These are phyloP conservation scores for Nasonia vitripennis DNA, from an alignment of 1,140 invertebrate species.

Conservation along the genomic window DNA sequence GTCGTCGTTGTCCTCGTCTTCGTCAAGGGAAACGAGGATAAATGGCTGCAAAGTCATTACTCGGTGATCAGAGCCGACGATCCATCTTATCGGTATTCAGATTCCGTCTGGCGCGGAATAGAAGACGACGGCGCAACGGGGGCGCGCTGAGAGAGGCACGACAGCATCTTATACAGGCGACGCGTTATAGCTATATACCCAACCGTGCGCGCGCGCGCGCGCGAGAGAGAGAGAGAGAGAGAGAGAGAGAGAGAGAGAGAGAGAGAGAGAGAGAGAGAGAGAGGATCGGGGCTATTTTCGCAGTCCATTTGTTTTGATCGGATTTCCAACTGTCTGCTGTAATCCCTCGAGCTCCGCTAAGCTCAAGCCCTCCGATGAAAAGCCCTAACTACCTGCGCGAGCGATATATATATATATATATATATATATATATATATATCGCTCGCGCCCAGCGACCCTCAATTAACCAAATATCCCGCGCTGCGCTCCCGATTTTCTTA, in stretches of 20 bases:
- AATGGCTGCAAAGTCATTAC: slow-evolving; percentile 62
- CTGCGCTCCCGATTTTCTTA: too few relatives aligned
- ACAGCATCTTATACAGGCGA: neutral
- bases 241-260: neutral
- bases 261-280: neutral
- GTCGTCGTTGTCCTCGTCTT: neutral
- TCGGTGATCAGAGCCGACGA: slow-evolving; percentile 66
- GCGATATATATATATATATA: neutral
- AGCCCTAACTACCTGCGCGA: neutral
- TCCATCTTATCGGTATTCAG: slow-evolving; percentile 70
- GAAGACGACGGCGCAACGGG: neutral
- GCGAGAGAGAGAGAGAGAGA: neutral
- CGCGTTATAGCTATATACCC: slow-evolving; percentile 1
- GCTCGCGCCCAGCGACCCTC: too few relatives aligned
- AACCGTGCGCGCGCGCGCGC: too few relatives aligned
- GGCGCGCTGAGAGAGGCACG: too few relatives aligned
- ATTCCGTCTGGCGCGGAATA: slow-evolving; percentile 55
- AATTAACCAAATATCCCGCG: too few relatives aligned
- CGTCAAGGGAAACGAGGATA: slow-evolving; percentile 24
- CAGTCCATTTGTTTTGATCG: slow-evolving; percentile 75
- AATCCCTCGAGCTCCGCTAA: slow-evolving; percentile 59
- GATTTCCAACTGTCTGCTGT: slow-evolving; percentile 72
- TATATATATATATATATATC: too few relatives aligned
- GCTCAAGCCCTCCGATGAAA: neutral
- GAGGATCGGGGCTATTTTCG: slow-evolving; percentile 57